Evolutionary conservation across 2,797 vertebrate species (phyloP).

Genomic region (Sandelia bainsii): DNA sequence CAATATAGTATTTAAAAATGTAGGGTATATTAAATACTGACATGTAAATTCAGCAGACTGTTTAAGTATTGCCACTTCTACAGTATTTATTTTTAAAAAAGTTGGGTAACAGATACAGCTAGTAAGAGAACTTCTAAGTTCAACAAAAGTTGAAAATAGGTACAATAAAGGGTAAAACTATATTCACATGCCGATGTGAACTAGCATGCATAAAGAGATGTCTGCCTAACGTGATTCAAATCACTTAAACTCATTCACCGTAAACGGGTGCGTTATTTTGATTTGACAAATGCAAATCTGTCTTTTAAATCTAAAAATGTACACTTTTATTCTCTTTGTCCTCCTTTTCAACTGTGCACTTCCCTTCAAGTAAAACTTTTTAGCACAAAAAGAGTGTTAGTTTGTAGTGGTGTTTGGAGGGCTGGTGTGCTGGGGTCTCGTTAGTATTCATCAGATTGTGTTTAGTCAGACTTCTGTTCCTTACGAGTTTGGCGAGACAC

Average conservation of each 20-base stretch:
- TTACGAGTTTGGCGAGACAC: conserved; percentile 27
- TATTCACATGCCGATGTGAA: too few species aligned
- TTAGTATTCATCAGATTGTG: conserved; percentile 36
- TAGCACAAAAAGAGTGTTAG: conserved; percentile 4
- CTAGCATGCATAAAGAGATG: too few species aligned
- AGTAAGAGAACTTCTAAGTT: too few species aligned
- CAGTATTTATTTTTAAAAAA: background rate
- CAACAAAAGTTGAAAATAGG: too few species aligned
- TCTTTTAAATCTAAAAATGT: conserved; percentile 5
- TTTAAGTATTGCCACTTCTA: background rate
- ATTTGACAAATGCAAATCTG: background rate
- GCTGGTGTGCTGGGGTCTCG: conserved; percentile 1
- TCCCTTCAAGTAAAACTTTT: background rate
- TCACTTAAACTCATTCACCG: background rate
- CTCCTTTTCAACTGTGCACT: background rate
- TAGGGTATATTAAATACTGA: background rate
- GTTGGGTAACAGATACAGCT: too few species aligned
- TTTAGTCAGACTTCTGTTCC: conserved; percentile 25
- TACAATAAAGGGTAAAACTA: too few species aligned
- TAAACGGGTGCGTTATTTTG: background rate
- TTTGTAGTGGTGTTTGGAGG: background rate
- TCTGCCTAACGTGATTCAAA: too few species aligned
- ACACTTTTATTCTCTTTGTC: background rate
- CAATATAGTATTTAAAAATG: background rate
- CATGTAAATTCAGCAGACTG: background rate